Evolutionary conservation across 2,888 invertebrate species (phyloP).

Genomic region (Thera britannica): DNA sequence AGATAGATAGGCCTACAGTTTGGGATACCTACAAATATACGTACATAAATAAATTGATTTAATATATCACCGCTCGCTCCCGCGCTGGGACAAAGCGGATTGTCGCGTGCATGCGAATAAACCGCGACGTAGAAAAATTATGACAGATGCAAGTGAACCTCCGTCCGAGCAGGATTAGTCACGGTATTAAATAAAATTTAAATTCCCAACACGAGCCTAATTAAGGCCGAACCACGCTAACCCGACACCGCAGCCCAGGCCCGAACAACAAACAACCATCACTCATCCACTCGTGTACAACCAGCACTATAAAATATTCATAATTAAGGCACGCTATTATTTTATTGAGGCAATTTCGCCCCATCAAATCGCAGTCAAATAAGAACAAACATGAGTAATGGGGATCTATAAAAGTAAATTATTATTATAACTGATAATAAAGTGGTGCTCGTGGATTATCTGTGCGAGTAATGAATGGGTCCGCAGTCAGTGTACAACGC

Average conservation of each 20-base stretch:
- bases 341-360: constrained; percentile 74
- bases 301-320: constrained; percentile 56
- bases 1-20: too few species aligned
- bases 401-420: constrained; percentile 83
- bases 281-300: constrained; percentile 45
- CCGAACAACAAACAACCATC: constrained; percentile 58
- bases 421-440: constrained; percentile 84
- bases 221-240: constrained; percentile 70
- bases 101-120: constrained; percentile 74
- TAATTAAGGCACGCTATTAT: constrained; percentile 69
- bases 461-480: constrained; percentile 78
- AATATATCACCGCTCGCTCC: constrained; percentile 59
- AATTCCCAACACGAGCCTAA: constrained; percentile 67
- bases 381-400: constrained; percentile 82
- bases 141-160: constrained; percentile 75
- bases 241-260: constrained; percentile 53
- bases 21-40: too few species aligned
- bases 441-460: constrained; percentile 81
- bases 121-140: constrained; percentile 84
- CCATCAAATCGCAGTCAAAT: constrained; percentile 78
- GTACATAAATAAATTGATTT: constrained; percentile 63
- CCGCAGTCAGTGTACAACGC: constrained; percentile 70
- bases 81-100: constrained; percentile 66
- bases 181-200: constrained; percentile 76
- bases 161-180: constrained; percentile 69